A percentile compares a stretch with the other conserved stretches of the same genome.
Conservation (phyloP, 2,888 invertebrate species). For the Tipula vernalis region DNA sequence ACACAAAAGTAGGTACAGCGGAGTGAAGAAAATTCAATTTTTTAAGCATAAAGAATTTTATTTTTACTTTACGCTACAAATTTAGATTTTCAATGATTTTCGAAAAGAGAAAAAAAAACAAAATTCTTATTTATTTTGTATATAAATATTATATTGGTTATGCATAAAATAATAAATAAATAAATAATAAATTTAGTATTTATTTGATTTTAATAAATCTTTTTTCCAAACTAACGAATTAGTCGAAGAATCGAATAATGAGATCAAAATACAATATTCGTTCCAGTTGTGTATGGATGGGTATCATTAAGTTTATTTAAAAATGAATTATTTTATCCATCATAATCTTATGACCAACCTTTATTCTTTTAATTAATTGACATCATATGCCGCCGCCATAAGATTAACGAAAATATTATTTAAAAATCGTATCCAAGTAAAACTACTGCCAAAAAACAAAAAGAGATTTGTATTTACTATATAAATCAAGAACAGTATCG, state of each 20-base stretch:
- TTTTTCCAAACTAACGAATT: not conserved
- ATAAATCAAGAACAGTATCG: not conserved
- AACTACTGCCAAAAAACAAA: not conserved
- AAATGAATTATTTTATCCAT: not conserved
- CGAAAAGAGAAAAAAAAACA: not conserved
- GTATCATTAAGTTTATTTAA: no score
- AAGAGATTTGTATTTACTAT: not conserved
- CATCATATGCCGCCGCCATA: not conserved
- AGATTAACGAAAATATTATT: not conserved
- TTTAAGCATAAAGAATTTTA: no score
- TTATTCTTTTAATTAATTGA: not conserved
- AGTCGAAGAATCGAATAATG: not conserved
- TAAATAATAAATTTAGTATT: not conserved
- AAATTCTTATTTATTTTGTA: not conserved
- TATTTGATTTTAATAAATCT: not conserved
- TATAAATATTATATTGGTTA: no score
- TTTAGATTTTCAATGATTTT: not conserved
- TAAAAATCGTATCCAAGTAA: not conserved
- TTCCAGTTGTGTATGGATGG: no score
- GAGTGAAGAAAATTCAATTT: no score
- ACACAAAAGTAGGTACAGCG: not conserved
- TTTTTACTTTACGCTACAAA: not conserved
- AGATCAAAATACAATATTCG: no score
- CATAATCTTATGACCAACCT: not conserved
- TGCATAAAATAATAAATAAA: not conserved